A percentile compares a stretch with the other conserved stretches of the same genome.
phyloP scores from a whole-genome alignment of 2,113 vertebrate genomes.

The Lophius piscatorius region DNA sequence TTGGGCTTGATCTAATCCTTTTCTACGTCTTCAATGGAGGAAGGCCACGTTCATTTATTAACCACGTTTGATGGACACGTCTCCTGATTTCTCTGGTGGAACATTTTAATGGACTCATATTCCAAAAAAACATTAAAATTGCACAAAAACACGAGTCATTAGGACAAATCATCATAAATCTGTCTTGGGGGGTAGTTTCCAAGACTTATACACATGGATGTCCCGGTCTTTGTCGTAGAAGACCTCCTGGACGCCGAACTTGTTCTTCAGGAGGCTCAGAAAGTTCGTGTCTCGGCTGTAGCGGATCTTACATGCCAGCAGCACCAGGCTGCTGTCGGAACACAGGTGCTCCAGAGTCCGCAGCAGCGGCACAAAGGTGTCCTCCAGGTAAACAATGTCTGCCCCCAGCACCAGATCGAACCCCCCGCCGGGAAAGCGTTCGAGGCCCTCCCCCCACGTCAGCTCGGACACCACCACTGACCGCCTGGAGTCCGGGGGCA shows the following conservation, averaged over 20 bases:
- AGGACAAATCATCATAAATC: slow-evolving; percentile 79
- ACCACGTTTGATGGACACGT: too few relatives aligned
- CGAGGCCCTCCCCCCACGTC: slow-evolving; percentile 88
- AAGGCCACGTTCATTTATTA: background rate
- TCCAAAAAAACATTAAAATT: too few relatives aligned
- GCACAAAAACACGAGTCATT: too few relatives aligned
- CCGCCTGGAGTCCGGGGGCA: slow-evolving; percentile 76
- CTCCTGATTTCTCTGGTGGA: too few relatives aligned
- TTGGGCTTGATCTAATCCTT: too few relatives aligned
- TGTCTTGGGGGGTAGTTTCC: slow-evolving; percentile 62
- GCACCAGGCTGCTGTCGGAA: slow-evolving; percentile 75
- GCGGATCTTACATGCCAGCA: slow-evolving; percentile 91
- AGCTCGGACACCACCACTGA: slow-evolving; percentile 86
- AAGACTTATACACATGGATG: slow-evolving; percentile 87
- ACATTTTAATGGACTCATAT: background rate
- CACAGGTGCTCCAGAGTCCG: slow-evolving; percentile 87
- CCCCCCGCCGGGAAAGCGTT: slow-evolving; percentile 78
- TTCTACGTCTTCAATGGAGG: too few relatives aligned
- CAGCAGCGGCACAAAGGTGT: slow-evolving; percentile 89
- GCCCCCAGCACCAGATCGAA: slow-evolving; percentile 92
- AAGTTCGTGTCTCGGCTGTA: slow-evolving; percentile 91
- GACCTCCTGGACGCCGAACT: slow-evolving; percentile 84
- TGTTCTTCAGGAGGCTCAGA: slow-evolving; percentile 81
- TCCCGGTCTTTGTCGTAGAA: slow-evolving; percentile 87
- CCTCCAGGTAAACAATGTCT: slow-evolving; percentile 94